phyloP scores from a whole-genome alignment of 2,888 invertebrate species.

The Auanema freiburgensis region DNA sequence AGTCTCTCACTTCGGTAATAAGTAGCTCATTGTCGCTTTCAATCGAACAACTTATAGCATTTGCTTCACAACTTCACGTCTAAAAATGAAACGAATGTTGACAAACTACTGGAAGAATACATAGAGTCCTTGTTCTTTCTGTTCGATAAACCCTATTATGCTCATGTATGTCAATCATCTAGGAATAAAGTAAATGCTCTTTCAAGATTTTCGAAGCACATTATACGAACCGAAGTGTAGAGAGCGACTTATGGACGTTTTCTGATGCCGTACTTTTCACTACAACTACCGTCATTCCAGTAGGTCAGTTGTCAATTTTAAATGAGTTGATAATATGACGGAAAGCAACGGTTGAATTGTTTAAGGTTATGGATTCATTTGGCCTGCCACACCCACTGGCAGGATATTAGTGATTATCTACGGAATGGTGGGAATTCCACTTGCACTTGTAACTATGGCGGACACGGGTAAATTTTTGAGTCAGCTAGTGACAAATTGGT shows the following conservation, averaged over 20 bases:
- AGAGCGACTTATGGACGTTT: conserved; percentile 45
- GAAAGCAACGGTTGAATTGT: conserved; percentile 3
- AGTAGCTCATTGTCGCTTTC: background rate
- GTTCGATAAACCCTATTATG: conserved; percentile 27
- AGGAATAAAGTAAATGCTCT: too few relatives aligned
- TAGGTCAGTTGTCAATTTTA: conserved; percentile 29
- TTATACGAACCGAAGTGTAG: conserved; percentile 14
- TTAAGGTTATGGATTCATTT: conserved; percentile 47
- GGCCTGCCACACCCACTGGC: conserved; percentile 32
- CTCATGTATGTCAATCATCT: too few relatives aligned
- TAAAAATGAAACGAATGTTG: background rate
- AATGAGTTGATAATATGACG: too few relatives aligned
- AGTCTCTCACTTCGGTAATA: conserved; percentile 16
- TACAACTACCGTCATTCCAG: conserved; percentile 52
- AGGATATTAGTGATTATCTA: conserved; percentile 33
- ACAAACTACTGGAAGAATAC: conserved; percentile 29
- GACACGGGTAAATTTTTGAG: conserved; percentile 49
- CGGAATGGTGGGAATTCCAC: conserved; percentile 44
- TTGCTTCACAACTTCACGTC: conserved; percentile 26
- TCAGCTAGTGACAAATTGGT: conserved; percentile 37
- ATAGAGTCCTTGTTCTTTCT: conserved; percentile 28
- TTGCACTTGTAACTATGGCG: conserved; percentile 48
- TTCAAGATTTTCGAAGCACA: conserved; percentile 30
- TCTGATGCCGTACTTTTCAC: conserved; percentile 44
- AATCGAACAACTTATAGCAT: conserved; percentile 15